These are phyloP conservation scores for Anneissia japonica DNA, from an alignment of 35 echinoderm and acorn worm genomes.

Conservation along the genomic window DNA sequence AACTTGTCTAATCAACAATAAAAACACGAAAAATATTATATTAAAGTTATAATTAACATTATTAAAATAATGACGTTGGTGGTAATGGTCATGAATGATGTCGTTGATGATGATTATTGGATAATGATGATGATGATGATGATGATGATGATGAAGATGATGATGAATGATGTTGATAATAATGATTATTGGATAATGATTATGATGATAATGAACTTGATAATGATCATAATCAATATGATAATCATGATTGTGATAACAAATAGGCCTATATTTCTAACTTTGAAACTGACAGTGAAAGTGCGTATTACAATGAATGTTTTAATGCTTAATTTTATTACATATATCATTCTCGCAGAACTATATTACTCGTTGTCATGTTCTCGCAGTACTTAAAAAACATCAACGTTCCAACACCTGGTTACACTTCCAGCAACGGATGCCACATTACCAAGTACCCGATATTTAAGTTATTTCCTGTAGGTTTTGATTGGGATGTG, in stretches of 20 bases:
- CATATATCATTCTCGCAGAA: slow-evolving; percentile 44
- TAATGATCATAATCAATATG: slow-evolving; percentile 6
- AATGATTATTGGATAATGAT: slow-evolving; percentile 3
- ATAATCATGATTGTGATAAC: background rate
- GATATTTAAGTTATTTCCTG: slow-evolving; percentile 80
- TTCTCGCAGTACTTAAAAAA: slow-evolving; percentile 80
- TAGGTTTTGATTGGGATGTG: slow-evolving; percentile 15
- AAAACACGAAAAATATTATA: too few relatives aligned
- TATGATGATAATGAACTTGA: background rate
- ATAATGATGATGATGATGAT: slow-evolving; percentile 4
- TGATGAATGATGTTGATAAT: background rate
- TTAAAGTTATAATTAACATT: background rate
- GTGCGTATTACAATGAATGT: background rate
- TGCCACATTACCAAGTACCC: slow-evolving; percentile 27
- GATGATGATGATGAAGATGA: slow-evolving; percentile 1
- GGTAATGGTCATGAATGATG: background rate
- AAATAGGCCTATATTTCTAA: background rate
- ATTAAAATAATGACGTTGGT: background rate
- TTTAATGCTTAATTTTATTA: too few relatives aligned
- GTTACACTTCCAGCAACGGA: slow-evolving; percentile 6
- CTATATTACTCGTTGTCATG: slow-evolving; percentile 53
- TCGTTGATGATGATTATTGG: slow-evolving; percentile 2
- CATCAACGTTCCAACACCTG: slow-evolving; percentile 19
- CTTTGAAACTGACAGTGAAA: background rate
- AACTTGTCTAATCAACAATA: too few relatives aligned